Base-by-base conservation (phyloP, 2,113 vertebrate genomes). In the Opisthocomus hoazin region DNA sequence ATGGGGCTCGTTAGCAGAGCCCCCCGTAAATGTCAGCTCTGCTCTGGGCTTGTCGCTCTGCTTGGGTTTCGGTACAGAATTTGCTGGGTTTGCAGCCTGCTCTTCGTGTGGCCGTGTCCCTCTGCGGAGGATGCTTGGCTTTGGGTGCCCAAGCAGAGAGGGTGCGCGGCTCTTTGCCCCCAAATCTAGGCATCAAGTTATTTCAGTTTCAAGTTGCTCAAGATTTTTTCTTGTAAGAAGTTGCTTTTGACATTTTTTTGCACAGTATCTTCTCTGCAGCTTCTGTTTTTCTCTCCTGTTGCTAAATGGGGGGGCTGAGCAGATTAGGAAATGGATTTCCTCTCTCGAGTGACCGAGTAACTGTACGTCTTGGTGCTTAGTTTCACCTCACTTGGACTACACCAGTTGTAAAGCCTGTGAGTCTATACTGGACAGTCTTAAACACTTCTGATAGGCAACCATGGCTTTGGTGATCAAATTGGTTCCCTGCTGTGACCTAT, bases 261-360 rank as follows among this genome's bases (percentile, higher is more conserved):
- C 85, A 54, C 76, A 24, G 20, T 22, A 1, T 58, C 71, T 93
- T 78, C 83, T 95, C 56, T 60, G 51, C 63, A 75, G 93, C 93
- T 96, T 97, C 96, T 84, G 66, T 83, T 96, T 97, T 94, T 74
- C 71, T 78, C 58, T 58, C 23, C 58, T 75, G 39, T 97, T 97
- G 93, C 95, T 94, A 86, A 90, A 97, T 41, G 78, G 7, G 91
- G 75, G 46, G 58, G 84, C 75, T 57, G 39, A 84, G 63, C 45
- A 65, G 75, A 63, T 96, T 43, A 94, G 68, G 89, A 96, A 95
- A 95, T 92, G 58, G 63, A 37, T 91, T 94, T 80, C 79, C 54
- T 96, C 60, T 48, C 60, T 58, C 29, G 45, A 46, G 71, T 74
- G 50, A 26, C 20, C 2, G 0, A 34, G 29, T 87, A 78, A 90